Evolutionary conservation across 2,113 vertebrate genomes (phyloP).

Genomic region (Rallus limicola): DNA sequence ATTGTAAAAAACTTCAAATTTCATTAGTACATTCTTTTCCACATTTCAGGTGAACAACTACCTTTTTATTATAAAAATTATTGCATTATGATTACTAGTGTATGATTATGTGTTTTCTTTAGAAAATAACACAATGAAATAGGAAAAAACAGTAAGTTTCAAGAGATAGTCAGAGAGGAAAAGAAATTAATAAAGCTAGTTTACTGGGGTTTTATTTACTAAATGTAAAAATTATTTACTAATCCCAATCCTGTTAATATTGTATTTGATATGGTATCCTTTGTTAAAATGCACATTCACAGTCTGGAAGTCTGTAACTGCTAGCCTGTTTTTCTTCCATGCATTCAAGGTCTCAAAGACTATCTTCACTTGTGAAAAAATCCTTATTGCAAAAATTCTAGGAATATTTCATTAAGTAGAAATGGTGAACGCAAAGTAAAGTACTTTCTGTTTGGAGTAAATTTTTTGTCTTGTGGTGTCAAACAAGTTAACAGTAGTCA

Average conservation of each 20-base stretch:
- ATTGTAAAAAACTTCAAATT: background rate
- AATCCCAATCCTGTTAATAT: background rate
- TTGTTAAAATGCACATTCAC: background rate
- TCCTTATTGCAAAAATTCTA: background rate
- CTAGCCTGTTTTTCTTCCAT: background rate
- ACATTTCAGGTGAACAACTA: background rate
- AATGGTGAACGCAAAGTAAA: background rate
- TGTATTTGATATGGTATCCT: background rate
- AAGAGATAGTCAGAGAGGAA: background rate
- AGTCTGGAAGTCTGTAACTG: background rate
- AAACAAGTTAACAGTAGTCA: background rate
- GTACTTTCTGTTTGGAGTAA: background rate
- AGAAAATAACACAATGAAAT: background rate
- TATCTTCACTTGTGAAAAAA: background rate
- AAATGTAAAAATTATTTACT: background rate
- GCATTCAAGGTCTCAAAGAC: background rate
- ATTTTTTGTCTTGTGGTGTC: background rate
- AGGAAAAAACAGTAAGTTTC: background rate
- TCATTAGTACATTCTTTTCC: background rate
- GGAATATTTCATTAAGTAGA: background rate
- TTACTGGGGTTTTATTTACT: background rate
- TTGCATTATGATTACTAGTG: background rate
- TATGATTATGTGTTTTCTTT: background rate
- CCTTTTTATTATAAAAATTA: background rate
- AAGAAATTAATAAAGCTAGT: background rate